These are phyloP conservation scores for Rutilus rutilus DNA, from an alignment of 2,113 vertebrate species.

Conservation along the genomic window DNA sequence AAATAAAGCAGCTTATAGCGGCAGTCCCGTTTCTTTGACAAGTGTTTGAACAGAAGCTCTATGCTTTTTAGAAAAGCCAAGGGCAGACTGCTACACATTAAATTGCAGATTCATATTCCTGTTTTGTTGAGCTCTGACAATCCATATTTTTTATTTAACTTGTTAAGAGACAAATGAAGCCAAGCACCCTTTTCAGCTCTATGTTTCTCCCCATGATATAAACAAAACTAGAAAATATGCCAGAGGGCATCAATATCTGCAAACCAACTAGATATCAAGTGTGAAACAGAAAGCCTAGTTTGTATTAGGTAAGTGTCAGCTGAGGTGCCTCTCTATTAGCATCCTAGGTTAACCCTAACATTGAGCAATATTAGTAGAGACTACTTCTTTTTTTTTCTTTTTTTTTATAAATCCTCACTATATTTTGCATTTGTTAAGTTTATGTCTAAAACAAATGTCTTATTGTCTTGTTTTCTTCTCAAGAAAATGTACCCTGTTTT, in stretches of 20 bases:
- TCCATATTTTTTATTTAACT: background rate
- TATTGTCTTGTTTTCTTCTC: background rate
- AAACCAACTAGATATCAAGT: background rate
- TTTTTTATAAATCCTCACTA: background rate
- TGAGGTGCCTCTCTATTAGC: too few species aligned
- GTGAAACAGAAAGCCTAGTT: background rate
- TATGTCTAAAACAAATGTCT: background rate
- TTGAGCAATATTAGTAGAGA: too few species aligned
- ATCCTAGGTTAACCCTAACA: too few species aligned
- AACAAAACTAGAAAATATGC: conserved; percentile 2
- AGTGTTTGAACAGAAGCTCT: background rate
- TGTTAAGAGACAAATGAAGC: background rate
- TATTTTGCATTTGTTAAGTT: background rate
- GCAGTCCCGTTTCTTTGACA: background rate
- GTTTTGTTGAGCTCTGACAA: background rate
- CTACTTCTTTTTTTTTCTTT: too few species aligned
- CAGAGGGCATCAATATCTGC: background rate
- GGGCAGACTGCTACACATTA: background rate
- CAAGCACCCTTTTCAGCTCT: background rate
- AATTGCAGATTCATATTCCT: background rate
- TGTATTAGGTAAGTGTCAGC: background rate
- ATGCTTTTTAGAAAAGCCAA: background rate
- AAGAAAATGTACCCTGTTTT: background rate
- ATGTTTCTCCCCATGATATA: background rate
- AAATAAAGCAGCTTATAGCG: background rate